phyloP scores from a whole-genome alignment of 2,888 invertebrate genomes.

The Clitarchus hookeri region DNA sequence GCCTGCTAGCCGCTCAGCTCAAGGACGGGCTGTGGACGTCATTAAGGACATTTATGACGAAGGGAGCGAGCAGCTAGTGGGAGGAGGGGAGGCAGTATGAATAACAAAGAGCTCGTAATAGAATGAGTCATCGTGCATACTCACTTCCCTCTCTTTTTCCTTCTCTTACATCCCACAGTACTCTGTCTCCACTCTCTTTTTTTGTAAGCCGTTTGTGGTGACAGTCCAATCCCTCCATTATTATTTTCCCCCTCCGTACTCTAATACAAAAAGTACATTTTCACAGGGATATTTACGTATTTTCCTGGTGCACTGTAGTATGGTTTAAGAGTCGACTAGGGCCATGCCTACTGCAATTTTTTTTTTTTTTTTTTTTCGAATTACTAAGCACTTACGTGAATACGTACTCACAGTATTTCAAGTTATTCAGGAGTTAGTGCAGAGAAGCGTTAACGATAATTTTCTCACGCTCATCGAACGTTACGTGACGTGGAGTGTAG shows the following conservation, averaged over 20 bases:
- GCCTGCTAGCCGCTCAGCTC: neutral
- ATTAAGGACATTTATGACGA: neutral
- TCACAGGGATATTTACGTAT: neutral
- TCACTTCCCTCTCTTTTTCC: constrained; percentile 7
- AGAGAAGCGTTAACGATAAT: too few species aligned
- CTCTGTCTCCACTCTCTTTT: neutral
- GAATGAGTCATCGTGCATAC: neutral
- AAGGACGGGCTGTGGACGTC: neutral
- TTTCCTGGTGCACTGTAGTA: neutral
- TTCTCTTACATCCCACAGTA: neutral
- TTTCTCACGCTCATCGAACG: too few species aligned
- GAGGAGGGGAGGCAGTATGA: neutral
- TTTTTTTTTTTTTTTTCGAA: too few species aligned
- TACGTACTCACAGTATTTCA: too few species aligned
- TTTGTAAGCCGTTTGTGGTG: neutral
- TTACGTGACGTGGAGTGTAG: too few species aligned
- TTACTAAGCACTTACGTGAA: too few species aligned
- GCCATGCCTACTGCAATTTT: too few species aligned
- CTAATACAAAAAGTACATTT: neutral
- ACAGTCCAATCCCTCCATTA: neutral
- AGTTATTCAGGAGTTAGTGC: too few species aligned
- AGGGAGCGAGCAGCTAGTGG: neutral
- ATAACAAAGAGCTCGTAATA: constrained; percentile 5
- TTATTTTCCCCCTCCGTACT: neutral
- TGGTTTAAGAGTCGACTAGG: neutral